Percentiles rank a stretch among this genome's conserved stretches.
Evolutionary conservation across 2,113 vertebrate species (phyloP).

Genomic region (Parotia lawesii): DNA sequence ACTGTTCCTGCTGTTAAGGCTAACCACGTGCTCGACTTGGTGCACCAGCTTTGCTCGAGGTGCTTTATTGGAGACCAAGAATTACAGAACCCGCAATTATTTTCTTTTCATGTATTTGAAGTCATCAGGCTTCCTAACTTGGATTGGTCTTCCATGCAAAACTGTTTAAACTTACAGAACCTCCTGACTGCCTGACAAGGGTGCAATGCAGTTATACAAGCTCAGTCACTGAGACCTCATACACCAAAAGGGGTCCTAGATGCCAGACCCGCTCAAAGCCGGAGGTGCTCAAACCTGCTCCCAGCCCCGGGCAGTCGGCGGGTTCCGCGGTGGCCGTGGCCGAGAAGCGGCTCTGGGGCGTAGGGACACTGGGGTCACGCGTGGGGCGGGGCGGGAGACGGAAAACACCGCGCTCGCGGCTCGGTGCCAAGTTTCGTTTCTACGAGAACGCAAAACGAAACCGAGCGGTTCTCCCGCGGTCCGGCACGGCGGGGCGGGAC

Average conservation of each 20-base stretch:
- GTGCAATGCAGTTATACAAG: too few species aligned
- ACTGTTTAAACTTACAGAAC: neutral
- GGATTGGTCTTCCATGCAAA: neutral
- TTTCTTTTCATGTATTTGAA: neutral
- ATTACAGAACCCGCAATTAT: neutral
- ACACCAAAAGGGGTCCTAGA: neutral
- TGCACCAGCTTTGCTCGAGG: neutral
- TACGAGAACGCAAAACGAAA: slow-evolving; percentile 40
- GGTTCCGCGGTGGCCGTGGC: accelerated
- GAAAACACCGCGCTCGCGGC: neutral
- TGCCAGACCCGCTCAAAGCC: too few species aligned
- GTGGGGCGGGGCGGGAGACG: accelerated
- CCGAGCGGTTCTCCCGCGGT: neutral
- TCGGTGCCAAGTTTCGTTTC: neutral
- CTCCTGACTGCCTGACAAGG: neutral
- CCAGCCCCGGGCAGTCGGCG: neutral
- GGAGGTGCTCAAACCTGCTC: too few species aligned
- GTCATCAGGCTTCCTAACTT: neutral
- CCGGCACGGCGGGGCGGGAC: too few species aligned
- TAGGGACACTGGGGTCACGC: neutral
- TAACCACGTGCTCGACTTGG: neutral
- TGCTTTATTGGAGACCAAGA: neutral
- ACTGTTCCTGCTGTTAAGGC: neutral
- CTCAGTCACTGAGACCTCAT: neutral
- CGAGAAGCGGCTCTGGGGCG: neutral